Conservation (phyloP, 2,113 vertebrate species). For the Nannospalax galili region DNA sequence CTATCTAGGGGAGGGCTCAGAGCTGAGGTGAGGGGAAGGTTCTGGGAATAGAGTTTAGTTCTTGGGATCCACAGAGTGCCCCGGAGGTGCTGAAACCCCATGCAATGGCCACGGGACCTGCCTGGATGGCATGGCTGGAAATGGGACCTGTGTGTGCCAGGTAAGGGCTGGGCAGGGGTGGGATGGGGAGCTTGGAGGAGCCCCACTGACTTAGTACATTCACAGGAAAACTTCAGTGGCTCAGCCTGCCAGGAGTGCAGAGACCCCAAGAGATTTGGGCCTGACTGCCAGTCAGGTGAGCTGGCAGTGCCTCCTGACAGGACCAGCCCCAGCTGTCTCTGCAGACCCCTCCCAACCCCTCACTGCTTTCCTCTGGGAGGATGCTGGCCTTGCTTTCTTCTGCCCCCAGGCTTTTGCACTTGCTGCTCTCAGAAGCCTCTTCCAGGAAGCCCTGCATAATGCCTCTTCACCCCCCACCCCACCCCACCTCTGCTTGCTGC, state of each 20-base stretch:
- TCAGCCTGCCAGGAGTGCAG: constrained; percentile 92
- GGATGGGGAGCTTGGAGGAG: not conserved
- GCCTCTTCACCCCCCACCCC: no score
- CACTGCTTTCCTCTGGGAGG: not conserved
- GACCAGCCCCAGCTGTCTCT: no score
- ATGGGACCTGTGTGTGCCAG: constrained; percentile 94
- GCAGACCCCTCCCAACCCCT: not conserved
- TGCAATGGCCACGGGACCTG: constrained; percentile 92
- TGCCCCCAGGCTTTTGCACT: not conserved
- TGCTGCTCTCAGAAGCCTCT: not conserved
- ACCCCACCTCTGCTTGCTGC: not conserved
- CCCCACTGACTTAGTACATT: not conserved
- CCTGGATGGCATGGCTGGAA: constrained; percentile 89
- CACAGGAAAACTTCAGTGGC: constrained; percentile 91
- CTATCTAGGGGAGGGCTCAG: not conserved
- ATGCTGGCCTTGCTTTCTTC: not conserved
- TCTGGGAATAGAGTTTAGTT: constrained; percentile 19
- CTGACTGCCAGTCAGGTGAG: constrained; percentile 91
- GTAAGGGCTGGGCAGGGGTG: constrained; percentile 80
- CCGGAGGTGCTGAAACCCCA: constrained; percentile 87
- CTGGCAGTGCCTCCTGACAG: not conserved
- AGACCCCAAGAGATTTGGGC: constrained; percentile 87
- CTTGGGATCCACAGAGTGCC: constrained; percentile 89
- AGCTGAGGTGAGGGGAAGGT: not conserved
- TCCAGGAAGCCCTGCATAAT: not conserved